Percentiles rank a stretch among this genome's conserved stretches.
Evolutionary conservation across 2,888 invertebrate species (phyloP).

Genomic region (Oxystoma pomonae): DNA sequence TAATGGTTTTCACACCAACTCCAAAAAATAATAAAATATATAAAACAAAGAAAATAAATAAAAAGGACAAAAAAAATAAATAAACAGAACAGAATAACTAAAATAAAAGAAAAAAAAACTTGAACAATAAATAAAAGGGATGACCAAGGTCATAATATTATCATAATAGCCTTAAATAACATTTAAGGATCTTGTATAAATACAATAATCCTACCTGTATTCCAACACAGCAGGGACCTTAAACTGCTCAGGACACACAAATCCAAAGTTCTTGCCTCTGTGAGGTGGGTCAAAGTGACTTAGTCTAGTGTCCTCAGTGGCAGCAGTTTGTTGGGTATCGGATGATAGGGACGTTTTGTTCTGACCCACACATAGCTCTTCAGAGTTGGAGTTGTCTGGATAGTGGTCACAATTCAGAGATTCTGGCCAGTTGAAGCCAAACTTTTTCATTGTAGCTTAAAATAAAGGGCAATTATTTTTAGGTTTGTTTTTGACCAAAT

Average conservation of each 20-base stretch:
- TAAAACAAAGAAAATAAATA: no score
- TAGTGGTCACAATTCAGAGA: conserved; percentile 82
- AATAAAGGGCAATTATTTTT: no score
- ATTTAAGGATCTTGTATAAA: no score
- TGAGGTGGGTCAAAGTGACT: conserved; percentile 32
- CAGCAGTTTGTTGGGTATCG: conserved; percentile 26
- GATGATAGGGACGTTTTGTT: conserved; percentile 62
- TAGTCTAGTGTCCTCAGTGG: conserved; percentile 19
- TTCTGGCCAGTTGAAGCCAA: conserved; percentile 88
- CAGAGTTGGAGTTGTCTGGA: conserved; percentile 66
- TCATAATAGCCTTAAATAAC: no score
- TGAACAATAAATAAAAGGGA: no score
- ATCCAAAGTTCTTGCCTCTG: conserved; percentile 65
- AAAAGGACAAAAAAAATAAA: no score
- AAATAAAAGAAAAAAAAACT: no score
- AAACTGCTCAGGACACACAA: conserved; percentile 84
- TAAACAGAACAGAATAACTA: no score
- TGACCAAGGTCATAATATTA: no score
- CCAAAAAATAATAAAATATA: no score
- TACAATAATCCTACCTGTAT: conserved; percentile 58
- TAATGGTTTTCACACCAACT: no score
- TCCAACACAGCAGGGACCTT: conserved; percentile 76
- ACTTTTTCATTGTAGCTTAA: conserved; percentile 68
- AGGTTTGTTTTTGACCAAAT: no score
- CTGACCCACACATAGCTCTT: conserved; percentile 71